phyloP scores from a whole-genome alignment of 1,140 invertebrate species.

The Radopholus similis region DNA sequence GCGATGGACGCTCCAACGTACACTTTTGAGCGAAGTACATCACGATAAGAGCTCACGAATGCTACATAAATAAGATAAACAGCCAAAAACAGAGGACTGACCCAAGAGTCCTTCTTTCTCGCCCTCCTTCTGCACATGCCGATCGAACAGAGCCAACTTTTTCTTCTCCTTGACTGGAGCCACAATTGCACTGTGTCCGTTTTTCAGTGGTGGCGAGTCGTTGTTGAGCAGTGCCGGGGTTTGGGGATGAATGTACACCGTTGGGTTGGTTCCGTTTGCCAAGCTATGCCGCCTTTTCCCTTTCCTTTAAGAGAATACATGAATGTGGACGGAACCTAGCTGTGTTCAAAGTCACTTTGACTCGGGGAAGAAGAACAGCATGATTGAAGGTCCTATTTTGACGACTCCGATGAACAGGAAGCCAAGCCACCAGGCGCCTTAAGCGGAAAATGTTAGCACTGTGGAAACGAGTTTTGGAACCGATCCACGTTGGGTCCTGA shows the following conservation, averaged over 20 bases:
- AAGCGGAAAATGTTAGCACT: slow-evolving; percentile 2
- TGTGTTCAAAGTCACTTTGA: slow-evolving; percentile 34
- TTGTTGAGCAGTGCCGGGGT: too few relatives aligned
- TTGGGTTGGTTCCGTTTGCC: not conserved
- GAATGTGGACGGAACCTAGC: not conserved
- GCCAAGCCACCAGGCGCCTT: slow-evolving; percentile 60
- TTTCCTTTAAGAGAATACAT: not conserved
- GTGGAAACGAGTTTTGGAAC: not conserved
- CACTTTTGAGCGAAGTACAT: slow-evolving; percentile 50
- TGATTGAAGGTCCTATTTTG: slow-evolving; percentile 19
- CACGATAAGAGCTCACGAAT: slow-evolving; percentile 26
- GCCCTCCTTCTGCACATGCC: slow-evolving; percentile 34
- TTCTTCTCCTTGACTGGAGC: slow-evolving; percentile 12
- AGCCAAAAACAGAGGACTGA: not conserved
- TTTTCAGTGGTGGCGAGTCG: too few relatives aligned
- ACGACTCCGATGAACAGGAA: slow-evolving; percentile 47
- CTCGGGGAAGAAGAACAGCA: slow-evolving; percentile 32
- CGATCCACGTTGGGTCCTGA: slow-evolving; percentile 34
- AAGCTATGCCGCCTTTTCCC: not conserved
- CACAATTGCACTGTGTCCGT: too few relatives aligned
- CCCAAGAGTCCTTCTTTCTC: slow-evolving; percentile 15
- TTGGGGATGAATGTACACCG: too few relatives aligned
- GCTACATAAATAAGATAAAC: slow-evolving; percentile 20
- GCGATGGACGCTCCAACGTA: slow-evolving; percentile 49
- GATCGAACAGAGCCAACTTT: slow-evolving; percentile 47